Base-by-base conservation (phyloP, 2,888 invertebrate genomes). In the Bhutanitis thaidina region DNA sequence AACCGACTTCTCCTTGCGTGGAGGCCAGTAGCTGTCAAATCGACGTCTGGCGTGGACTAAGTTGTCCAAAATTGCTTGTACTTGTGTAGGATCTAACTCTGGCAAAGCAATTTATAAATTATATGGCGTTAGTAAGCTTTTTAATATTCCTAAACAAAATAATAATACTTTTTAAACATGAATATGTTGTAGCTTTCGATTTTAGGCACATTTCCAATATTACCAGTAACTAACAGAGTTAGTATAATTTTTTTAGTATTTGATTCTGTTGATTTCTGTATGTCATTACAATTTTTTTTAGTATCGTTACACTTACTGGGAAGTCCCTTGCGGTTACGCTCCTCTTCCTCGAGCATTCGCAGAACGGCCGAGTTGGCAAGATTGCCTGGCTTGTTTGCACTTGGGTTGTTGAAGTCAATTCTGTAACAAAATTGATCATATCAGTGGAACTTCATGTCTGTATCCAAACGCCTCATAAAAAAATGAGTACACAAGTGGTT, bases 301-400 rank as follows among this genome's bases (percentile, higher is more conserved):
- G 25, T 10, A 25, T 44, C 39, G 1, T 29, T 54, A 13, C 30
- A 87, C 91, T 91, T 73, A 93, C 94, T 92, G 64, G 91, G 91
- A 75, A 90, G 88, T 67, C 92, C 93, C 70, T 90, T 91, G 61
- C 92, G 90, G 74, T 92, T 93, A 65, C 93, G 90, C 76, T 96
- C 95, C 77, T 96, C 95, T 77, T 96, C 96, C 74, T 96, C 95
- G 54, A 96, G 91, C 93, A 96, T 95, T 59, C 94, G 92, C 63
- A 96, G 88, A 49, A 96, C 96, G 41, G 95, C 95, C 43, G 96
- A 96, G 81, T 96, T 95, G 70, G 95, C 95, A 68, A 96, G 91
- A 81, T 96, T 96, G 43, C 92, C 89, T 53, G 96, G 95, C 74
- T 95, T 95, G 59, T 92, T 91, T 59, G 92, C 92, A 43, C 88